Evolutionary conservation across 2,797 vertebrate species (phyloP), one percentile per base, ranked within the genome.

Genomic region (Coracias cyanogaster): DNA sequence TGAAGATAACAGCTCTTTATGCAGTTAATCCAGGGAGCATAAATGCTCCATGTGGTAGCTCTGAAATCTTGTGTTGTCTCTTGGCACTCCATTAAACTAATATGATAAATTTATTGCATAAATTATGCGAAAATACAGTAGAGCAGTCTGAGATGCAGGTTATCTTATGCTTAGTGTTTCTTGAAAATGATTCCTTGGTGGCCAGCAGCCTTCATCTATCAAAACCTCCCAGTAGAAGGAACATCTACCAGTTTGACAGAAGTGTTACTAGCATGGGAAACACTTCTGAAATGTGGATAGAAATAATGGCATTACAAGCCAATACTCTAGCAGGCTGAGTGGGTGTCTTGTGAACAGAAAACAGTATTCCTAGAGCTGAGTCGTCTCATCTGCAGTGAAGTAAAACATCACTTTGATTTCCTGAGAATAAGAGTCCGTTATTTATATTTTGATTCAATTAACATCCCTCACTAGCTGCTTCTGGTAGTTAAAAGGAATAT

Each of bases 241-340:
- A 55, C 8, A 10, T 89, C 66, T 92, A 65, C 16, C 21, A 58
- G 28, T 69, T 79, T 89, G 84, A 52, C 67, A 76, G 83, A 85
- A 87, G 82, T 91, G 84, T 89, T 95, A 93, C 91, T 95, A 86
- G 41, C 11, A 78, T 57, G 54, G 60, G 84, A 91, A 91, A 72
- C 51, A 9, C 46, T 91, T 86, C n/a, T 82, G 80, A 91, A 93
- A 61, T 26, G 26, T 46, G 48, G 37, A 71, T 80, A 46, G 74
- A 90, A 95, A 86, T 94, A 95, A 94, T 72, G 49, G 73, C 26
- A 66, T 96, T 92, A 76, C 70, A 92, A 90, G 66, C 70, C 86
- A 92, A 29, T 95, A 58, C 70, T 93, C 41, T 48, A 93, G 66
- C 66, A 79, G 85, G 74, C 58, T 90, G 92, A 83, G 94, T 93